Evolutionary conservation across 2,797 vertebrate species (phyloP).

Genomic region (Pteronotus mesoamericanus): DNA sequence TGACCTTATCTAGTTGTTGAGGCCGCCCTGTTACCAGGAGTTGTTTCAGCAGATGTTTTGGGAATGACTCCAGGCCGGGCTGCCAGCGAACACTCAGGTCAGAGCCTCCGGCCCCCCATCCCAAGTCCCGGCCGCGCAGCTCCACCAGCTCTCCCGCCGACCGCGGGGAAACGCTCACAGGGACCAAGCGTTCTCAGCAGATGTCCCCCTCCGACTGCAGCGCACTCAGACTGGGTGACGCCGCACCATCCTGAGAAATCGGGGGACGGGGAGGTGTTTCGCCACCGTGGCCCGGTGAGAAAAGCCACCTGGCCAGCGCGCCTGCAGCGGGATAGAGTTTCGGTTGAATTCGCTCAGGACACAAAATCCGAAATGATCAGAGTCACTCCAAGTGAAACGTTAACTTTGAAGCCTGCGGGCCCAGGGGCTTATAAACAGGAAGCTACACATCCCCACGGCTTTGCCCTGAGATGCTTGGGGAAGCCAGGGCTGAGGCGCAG

Average conservation of each 20-base stretch:
- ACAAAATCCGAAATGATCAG: neutral
- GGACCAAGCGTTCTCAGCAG: too few species aligned
- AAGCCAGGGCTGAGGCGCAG: neutral
- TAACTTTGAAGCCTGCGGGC: neutral
- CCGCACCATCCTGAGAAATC: too few species aligned
- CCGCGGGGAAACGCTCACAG: too few species aligned
- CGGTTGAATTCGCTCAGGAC: neutral
- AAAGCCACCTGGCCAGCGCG: too few species aligned
- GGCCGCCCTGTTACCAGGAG: too few species aligned
- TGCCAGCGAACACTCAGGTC: neutral
- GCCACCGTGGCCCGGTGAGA: too few species aligned
- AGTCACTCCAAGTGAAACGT: neutral
- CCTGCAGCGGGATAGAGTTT: too few species aligned
- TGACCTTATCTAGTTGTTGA: neutral
- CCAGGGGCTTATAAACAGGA: neutral
- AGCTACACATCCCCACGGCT: neutral
- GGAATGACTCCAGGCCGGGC: too few species aligned
- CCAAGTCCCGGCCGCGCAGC: accelerated
- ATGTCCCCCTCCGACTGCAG: too few species aligned
- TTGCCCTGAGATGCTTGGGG: neutral
- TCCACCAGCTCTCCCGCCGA: accelerated
- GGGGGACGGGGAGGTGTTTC: accelerated
- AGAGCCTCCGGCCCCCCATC: accelerated
- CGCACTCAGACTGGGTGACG: too few species aligned
- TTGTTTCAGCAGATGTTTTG: too few species aligned